phyloP scores from a whole-genome alignment of 2,113 vertebrate species.

The Tringa solitaria region DNA sequence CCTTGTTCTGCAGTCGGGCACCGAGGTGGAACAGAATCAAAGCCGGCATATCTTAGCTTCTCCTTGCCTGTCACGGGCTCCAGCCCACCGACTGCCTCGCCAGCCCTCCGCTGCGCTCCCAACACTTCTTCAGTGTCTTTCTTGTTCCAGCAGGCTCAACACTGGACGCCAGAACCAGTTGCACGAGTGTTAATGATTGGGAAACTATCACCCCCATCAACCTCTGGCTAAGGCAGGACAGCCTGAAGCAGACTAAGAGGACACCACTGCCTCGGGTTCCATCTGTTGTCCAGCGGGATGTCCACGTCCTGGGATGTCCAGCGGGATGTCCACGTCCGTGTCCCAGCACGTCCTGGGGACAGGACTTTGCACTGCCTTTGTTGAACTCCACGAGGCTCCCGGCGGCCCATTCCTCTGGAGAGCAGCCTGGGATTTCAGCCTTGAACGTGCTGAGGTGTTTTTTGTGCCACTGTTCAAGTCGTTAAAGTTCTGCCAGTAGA shows the following conservation, averaged over 20 bases:
- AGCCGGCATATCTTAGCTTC: neutral
- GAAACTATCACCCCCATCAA: neutral
- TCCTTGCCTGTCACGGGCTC: neutral
- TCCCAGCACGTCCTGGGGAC: neutral
- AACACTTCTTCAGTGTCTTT: neutral
- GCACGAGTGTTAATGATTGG: neutral
- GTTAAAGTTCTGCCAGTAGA: neutral
- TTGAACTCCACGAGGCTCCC: neutral
- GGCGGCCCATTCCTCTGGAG: neutral
- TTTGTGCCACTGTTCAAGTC: neutral
- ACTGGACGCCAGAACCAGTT: neutral
- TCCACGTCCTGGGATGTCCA: neutral
- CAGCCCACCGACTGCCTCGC: neutral
- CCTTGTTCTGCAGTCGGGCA: neutral
- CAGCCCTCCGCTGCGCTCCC: fast-evolving
- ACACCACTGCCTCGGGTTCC: neutral
- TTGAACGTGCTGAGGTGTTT: neutral
- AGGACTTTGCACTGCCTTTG: neutral
- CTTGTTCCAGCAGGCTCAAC: neutral
- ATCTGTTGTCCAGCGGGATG: neutral
- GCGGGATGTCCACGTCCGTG: neutral
- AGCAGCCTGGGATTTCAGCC: neutral
- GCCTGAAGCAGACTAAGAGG: neutral
- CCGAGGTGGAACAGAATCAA: neutral
- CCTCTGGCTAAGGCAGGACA: neutral